Base-by-base conservation (phyloP, 2,113 vertebrate genomes). In the Perca schrenkii region DNA sequence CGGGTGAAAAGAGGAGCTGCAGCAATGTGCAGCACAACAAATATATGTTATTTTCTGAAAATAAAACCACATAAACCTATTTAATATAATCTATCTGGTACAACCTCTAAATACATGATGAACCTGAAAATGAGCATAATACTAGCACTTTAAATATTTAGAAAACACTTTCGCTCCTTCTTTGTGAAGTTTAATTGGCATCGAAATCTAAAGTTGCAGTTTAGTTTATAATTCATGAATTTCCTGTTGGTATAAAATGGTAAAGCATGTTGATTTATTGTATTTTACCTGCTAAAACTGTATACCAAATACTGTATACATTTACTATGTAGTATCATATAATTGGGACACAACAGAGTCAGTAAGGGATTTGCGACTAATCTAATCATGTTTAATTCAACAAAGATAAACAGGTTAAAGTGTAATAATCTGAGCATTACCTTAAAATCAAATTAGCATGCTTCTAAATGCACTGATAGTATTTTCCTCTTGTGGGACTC, bases 401-500 rank as follows among this genome's bases (percentile, higher is more conserved):
- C 15, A 65, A 63, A 49, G 34, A 36, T 58, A 31, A 47, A 63
- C 21, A 57, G 6, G n/a, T 84, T 57, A 25, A 28, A 0, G 36
- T 56, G n/a, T 22, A 31, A 40, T 80, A 50, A 80, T 85, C 53
- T 61, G 2, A 69, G 36, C 58, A 46, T 74, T 31, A 58, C 60
- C 71, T 63, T 71, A 21, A 47, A 61, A 73, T 67, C n/a, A 3
- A 87, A 83, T 76, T 74, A 57, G 21, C 82, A 74, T 67, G 60
- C 68, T 31, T 58, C 62, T 71, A 31, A 80, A 82, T 78, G 49
- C 22, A 22, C 54, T 75, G 52, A 56, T 77, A 50, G 57, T 69
- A 25, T 75, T 85, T 65, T 54, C 31, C 36, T 79, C 78, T 50
- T 40, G 43, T 63, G 77, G 80, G 60, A 83, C 80, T 82, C 2